phyloP scores from a whole-genome alignment of 2,797 vertebrate genomes.

The Oreortyx pictus region DNA sequence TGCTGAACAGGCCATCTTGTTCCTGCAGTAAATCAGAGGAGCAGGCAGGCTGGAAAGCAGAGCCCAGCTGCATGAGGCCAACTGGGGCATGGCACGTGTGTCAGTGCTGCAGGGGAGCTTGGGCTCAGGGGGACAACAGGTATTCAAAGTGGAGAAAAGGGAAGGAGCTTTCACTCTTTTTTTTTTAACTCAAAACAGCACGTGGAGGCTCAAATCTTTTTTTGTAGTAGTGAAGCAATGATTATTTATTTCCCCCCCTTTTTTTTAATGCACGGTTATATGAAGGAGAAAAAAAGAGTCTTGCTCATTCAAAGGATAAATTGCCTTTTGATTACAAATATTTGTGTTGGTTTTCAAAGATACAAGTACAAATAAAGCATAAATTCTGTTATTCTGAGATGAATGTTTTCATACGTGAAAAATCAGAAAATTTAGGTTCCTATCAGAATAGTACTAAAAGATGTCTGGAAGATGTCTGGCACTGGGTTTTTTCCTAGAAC shows the following conservation, averaged over 20 bases:
- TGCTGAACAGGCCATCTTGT: background rate
- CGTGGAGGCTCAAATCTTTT: background rate
- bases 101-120: background rate
- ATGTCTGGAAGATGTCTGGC: background rate
- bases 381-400: background rate
- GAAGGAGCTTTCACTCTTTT: background rate
- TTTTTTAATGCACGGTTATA: background rate
- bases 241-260: background rate
- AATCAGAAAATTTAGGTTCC: background rate
- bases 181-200: background rate
- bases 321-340: background rate
- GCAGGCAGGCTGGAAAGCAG: background rate
- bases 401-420: background rate
- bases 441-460: background rate
- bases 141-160: background rate
- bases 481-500: background rate
- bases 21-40: background rate
- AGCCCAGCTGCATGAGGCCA: background rate
- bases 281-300: background rate
- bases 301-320: background rate
- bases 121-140: background rate
- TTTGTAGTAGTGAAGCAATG: background rate
- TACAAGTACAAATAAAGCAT: background rate
- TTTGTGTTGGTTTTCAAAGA: background rate
- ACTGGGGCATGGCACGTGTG: rapidly evolving